Conservation (phyloP, 2,113 vertebrate genomes). For the Phoenicopterus ruber region DNA sequence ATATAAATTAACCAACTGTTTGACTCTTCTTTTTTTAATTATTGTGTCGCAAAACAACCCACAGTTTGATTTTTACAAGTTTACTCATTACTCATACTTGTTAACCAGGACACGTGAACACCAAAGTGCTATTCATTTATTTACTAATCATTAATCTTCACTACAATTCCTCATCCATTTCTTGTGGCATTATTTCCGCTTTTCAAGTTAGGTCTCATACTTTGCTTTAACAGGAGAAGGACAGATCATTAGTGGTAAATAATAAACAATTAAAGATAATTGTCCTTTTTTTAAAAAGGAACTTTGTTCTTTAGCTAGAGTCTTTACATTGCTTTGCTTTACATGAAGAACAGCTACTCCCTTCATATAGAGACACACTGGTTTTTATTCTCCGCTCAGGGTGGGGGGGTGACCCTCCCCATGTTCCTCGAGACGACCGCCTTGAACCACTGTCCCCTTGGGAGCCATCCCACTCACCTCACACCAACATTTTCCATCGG, state of each 20-base stretch:
- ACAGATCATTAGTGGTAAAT: neutral
- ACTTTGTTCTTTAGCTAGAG: neutral
- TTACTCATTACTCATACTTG: neutral
- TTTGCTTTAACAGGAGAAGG: neutral
- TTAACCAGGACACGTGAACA: neutral
- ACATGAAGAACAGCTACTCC: neutral
- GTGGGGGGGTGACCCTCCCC: neutral
- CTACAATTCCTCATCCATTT: neutral
- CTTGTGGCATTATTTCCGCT: neutral
- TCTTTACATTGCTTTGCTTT: neutral
- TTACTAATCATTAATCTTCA: neutral
- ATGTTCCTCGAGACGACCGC: accelerated
- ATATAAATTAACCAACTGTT: slow-evolving; percentile 40
- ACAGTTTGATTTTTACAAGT: slow-evolving; percentile 4
- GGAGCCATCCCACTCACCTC: too few species aligned
- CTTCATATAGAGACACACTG: neutral
- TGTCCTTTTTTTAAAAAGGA: neutral
- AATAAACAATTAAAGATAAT: neutral
- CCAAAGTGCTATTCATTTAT: neutral
- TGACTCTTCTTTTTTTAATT: slow-evolving; percentile 14
- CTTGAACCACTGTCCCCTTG: neutral
- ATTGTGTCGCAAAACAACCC: neutral
- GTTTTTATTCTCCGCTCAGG: accelerated
- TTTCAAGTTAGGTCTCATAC: neutral
- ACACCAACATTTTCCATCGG: neutral